Percentiles rank a stretch among this genome's conserved stretches.
Conservation (phyloP, 2,113 vertebrate genomes). For the Sceloporus tristichus region DNA sequence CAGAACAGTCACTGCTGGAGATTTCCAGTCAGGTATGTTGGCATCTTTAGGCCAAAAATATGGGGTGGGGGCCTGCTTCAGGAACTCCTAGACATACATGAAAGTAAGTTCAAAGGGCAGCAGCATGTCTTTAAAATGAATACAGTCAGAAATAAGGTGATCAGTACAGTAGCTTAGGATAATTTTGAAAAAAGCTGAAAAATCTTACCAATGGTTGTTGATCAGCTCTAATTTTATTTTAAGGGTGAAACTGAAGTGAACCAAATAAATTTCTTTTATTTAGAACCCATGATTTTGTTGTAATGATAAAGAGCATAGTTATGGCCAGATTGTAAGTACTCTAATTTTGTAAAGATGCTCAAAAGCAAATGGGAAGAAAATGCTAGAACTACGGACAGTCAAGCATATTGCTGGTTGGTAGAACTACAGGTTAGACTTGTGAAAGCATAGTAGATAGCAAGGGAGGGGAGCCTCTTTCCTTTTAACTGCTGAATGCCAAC, state of each 20-base stretch:
- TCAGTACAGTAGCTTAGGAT: neutral
- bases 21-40: too few relatives aligned
- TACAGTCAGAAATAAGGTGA: neutral
- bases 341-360: neutral
- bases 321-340: neutral
- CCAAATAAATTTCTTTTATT: neutral
- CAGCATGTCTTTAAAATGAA: neutral
- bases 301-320: neutral
- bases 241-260: slow-evolving; percentile 7
- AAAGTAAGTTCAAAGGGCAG: neutral
- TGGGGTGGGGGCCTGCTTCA: too few relatives aligned
- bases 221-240: neutral
- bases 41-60: too few relatives aligned
- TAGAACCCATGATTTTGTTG: neutral
- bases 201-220: neutral
- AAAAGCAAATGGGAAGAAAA: neutral
- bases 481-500: neutral
- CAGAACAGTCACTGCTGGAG: too few relatives aligned
- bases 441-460: neutral
- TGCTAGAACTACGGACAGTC: too few relatives aligned
- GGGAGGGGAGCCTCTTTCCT: too few relatives aligned
- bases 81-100: neutral
- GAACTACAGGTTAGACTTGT: neutral
- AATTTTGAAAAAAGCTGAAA: neutral
- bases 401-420: neutral